Evolutionary conservation across 2,888 invertebrate species (phyloP).

Genomic region (Heliconius cydno): DNA sequence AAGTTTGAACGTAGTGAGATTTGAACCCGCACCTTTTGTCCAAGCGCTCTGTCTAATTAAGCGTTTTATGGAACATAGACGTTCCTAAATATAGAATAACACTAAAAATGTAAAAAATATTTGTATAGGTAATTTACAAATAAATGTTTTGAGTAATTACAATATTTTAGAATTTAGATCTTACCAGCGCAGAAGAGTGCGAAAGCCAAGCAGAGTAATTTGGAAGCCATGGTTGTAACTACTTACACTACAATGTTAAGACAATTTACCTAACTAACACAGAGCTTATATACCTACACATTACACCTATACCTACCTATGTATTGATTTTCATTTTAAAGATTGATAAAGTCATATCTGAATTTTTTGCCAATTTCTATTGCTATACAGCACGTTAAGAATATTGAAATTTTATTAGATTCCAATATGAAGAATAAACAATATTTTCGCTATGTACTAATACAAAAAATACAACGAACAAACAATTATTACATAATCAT

Average conservation of each 20-base stretch:
- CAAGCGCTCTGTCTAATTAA: too few species aligned
- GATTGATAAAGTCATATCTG: background rate
- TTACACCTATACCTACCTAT: background rate
- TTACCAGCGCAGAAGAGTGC: slow-evolving; percentile 58
- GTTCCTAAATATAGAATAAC: too few species aligned
- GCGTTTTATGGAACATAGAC: too few species aligned
- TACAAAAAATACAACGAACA: background rate
- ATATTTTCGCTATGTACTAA: background rate
- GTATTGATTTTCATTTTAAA: slow-evolving; percentile 1
- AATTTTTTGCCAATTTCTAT: background rate
- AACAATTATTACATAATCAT: background rate
- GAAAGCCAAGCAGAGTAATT: slow-evolving; percentile 47
- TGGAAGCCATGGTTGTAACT: slow-evolving; percentile 48
- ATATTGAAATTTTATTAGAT: background rate
- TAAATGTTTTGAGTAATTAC: background rate
- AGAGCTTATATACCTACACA: slow-evolving; percentile 27
- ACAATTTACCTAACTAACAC: background rate
- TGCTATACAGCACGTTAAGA: slow-evolving; percentile 37
- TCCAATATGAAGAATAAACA: background rate
- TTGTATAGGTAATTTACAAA: background rate
- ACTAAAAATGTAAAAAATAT: too few species aligned
- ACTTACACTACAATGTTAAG: slow-evolving; percentile 16
- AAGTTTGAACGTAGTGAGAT: too few species aligned
- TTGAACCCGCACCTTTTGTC: too few species aligned
- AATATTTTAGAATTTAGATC: slow-evolving; percentile 28